These are phyloP conservation scores for Grus americana DNA, from an alignment of 2,113 vertebrate genomes.

Conservation along the genomic window DNA sequence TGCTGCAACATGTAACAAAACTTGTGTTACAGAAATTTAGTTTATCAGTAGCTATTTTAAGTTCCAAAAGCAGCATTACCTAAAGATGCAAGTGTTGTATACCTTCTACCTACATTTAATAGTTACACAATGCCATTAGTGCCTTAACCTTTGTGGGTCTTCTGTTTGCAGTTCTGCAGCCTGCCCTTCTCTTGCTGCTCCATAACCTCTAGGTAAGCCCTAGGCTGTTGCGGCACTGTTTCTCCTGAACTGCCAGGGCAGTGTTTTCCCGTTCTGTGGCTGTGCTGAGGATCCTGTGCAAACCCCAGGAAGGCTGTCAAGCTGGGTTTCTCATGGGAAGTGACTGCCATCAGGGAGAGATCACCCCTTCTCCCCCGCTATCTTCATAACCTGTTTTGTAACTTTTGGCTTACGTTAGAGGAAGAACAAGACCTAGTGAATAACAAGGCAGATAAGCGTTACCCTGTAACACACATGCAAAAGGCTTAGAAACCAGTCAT, in stretches of 20 bases:
- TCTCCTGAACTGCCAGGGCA: not conserved
- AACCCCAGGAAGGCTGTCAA: not conserved
- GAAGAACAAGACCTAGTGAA: not conserved
- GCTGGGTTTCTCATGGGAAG: not conserved
- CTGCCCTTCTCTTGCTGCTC: not conserved
- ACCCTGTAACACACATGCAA: rapidly evolving
- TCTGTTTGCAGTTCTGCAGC: not conserved
- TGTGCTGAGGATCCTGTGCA: not conserved
- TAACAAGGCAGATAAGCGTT: not conserved
- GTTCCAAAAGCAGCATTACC: not conserved
- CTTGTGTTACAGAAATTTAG: not conserved
- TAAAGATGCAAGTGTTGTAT: not conserved
- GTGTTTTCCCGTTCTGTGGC: not conserved
- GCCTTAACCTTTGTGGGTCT: not conserved
- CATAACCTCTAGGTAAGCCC: not conserved
- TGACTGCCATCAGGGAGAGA: not conserved
- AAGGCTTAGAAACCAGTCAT: not conserved
- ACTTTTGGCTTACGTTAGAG: not conserved
- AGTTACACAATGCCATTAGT: not conserved
- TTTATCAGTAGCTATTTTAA: not conserved
- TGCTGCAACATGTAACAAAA: not conserved
- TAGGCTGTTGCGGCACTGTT: not conserved
- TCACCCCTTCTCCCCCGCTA: not conserved
- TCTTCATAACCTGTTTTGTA: not conserved
- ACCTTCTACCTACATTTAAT: not conserved